Evolutionary conservation across 2,113 vertebrate species (phyloP), one percentile per base, ranked within the genome.

Genomic region (Osmerus mordax): DNA sequence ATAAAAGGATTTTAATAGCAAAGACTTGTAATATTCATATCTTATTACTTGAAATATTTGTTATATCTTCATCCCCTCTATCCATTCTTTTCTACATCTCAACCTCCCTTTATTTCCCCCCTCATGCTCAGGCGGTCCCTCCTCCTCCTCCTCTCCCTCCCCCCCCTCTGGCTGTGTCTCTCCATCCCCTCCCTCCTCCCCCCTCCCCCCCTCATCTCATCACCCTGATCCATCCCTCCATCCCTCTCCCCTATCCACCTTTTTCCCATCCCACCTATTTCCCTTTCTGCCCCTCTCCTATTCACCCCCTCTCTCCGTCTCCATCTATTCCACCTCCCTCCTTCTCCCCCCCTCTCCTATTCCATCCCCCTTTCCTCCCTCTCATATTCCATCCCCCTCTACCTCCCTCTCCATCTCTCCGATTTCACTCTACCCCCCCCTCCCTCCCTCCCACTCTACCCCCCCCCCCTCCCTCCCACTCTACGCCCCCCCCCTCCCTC

Each of bases 361-460:
- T 6, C 60, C 28, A 28, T 23, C 54, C 18, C 54, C n/a, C 54
- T 56, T 6, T 3, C 13, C 59, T 62, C 5, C 11, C 60, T 29
- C 3, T 29, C 60, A 8, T 25, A 15, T 15, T 6, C 60, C 28
- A 28, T 11, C 54, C 9, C 54, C n/a, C 54, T 18, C 53, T 14
- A 12, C 23, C 21, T 23, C 13, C 14, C 11, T 9, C 28, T 60
- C 3, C n/a, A 41, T 0, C 19, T 25, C 58, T 52, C 47, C 52
- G 14, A 19, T 58, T 73, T 65, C 16, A 36, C 18, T 12, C 80
- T 72, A 76, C 77, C 59, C 47, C 72, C 63, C 74, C 72, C 78
- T n/a, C 75, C 77, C 74, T 72, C 65, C 82, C 72, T 72, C 65
- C 82, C 72, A 77, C 52, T n/a, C n/a, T n/a, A n/a, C 77, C 59